phyloP scores from a whole-genome alignment of 2,113 vertebrate species.

The Cisticola juncidis region DNA sequence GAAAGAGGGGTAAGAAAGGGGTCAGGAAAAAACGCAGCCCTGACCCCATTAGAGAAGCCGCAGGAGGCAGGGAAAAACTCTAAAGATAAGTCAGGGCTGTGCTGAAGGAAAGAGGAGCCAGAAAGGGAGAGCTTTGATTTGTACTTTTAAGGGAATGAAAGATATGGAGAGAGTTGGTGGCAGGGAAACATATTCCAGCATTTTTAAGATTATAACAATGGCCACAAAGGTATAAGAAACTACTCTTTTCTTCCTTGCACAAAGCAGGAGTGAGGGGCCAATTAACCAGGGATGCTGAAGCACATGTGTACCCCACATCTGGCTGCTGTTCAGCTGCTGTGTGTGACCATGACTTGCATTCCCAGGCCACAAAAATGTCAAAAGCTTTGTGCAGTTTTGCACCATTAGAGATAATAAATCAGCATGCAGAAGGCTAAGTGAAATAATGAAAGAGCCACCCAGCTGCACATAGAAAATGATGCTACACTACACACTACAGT shows the following conservation, averaged over 20 bases:
- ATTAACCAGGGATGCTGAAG: background rate
- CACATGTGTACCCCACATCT: background rate
- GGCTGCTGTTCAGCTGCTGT: background rate
- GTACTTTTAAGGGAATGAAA: background rate
- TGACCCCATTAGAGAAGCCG: conserved; percentile 41
- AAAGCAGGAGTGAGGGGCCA: background rate
- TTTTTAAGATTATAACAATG: background rate
- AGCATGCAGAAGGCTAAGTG: background rate
- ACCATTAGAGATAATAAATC: conserved; percentile 14
- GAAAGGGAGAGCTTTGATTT: conserved; percentile 19
- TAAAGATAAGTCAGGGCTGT: background rate
- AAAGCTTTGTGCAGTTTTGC: conserved; percentile 3
- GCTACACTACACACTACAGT: background rate
- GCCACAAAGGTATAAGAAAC: background rate
- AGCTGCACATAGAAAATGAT: background rate
- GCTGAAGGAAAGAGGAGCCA: background rate
- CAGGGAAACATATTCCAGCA: background rate
- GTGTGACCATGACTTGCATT: background rate
- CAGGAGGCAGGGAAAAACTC: background rate
- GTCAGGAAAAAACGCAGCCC: conserved; percentile 2
- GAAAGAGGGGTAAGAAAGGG: conserved; percentile 18
- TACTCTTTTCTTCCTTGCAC: background rate
- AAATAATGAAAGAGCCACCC: background rate
- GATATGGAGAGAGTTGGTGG: background rate
- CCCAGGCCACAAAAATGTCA: background rate